phyloP scores from a whole-genome alignment of 2,797 vertebrate genomes.

The Microctenopoma stevenorrisi region DNA sequence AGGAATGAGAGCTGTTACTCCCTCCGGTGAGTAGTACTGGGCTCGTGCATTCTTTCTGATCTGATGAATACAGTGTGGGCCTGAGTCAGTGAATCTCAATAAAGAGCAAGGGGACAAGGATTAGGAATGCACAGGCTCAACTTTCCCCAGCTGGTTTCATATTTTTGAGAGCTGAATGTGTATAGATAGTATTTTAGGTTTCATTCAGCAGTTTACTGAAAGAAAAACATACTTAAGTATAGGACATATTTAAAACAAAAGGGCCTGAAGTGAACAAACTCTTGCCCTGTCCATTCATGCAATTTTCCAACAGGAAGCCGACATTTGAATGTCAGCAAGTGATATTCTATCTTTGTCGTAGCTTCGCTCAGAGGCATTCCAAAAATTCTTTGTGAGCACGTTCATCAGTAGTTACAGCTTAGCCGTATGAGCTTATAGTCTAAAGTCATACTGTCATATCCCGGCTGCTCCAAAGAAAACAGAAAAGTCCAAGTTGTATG shows the following conservation, averaged over 20 bases:
- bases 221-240: not conserved
- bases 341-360: conserved; percentile 29
- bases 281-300: not conserved
- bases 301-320: not conserved
- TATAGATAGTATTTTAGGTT: conserved; percentile 2
- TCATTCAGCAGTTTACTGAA: conserved; percentile 9
- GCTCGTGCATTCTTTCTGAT: conserved; percentile 41
- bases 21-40: conserved; percentile 47
- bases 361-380: conserved; percentile 57
- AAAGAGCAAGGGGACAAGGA: conserved; percentile 15
- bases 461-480: conserved; percentile 45
- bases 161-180: not conserved
- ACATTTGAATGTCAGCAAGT: not conserved
- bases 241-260: conserved; percentile 5
- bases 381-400: conserved; percentile 58
- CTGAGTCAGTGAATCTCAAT: conserved; percentile 19
- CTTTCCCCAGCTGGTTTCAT: conserved; percentile 15
- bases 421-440: conserved; percentile 36
- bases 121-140: conserved; percentile 25
- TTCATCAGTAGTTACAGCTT: conserved; percentile 38
- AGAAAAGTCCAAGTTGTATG: not conserved
- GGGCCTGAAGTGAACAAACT: conserved; percentile 31
- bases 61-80: conserved; percentile 24
- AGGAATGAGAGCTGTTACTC: conserved; percentile 73
- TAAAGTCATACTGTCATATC: conserved; percentile 45